These are phyloP conservation scores for Calephelis perditalis DNA, from an alignment of 2,888 invertebrate species.

Conservation along the genomic window DNA sequence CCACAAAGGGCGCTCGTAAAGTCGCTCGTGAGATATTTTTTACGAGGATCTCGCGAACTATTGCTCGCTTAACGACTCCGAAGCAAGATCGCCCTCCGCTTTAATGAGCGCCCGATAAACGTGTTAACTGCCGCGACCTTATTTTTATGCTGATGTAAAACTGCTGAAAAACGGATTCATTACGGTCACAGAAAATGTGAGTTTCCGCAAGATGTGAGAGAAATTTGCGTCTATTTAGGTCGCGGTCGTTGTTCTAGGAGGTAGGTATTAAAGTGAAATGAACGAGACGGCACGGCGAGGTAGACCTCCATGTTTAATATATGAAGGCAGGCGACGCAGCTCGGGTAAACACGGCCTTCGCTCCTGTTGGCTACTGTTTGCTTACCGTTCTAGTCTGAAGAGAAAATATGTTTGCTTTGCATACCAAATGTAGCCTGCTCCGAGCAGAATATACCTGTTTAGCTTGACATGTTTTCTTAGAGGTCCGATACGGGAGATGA, in stretches of 20 bases:
- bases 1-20: conserved; percentile 78
- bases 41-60: conserved; percentile 78
- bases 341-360: conserved; percentile 68
- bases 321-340: conserved; percentile 74
- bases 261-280: conserved; percentile 35
- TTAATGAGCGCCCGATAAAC: conserved; percentile 79
- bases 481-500: conserved; percentile 47
- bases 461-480: conserved; percentile 64
- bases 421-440: conserved; percentile 62
- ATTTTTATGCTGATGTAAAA: conserved; percentile 76
- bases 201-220: conserved; percentile 29
- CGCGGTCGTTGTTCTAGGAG: conserved; percentile 26
- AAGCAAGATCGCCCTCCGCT: conserved; percentile 76
- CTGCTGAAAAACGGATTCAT: conserved; percentile 74
- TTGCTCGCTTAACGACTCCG: conserved; percentile 79
- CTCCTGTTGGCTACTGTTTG: conserved; percentile 68
- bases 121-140: conserved; percentile 76
- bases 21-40: conserved; percentile 77
- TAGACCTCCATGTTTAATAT: conserved; percentile 71
- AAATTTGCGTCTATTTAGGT: conserved; percentile 37
- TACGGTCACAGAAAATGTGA: conserved; percentile 47
- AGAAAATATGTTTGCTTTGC: conserved; percentile 76
- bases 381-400: conserved; percentile 71
- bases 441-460: conserved; percentile 52
- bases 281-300: conserved; percentile 42